These are phyloP conservation scores for Phasia obesa DNA, from an alignment of 2,888 invertebrate species.

Conservation along the genomic window DNA sequence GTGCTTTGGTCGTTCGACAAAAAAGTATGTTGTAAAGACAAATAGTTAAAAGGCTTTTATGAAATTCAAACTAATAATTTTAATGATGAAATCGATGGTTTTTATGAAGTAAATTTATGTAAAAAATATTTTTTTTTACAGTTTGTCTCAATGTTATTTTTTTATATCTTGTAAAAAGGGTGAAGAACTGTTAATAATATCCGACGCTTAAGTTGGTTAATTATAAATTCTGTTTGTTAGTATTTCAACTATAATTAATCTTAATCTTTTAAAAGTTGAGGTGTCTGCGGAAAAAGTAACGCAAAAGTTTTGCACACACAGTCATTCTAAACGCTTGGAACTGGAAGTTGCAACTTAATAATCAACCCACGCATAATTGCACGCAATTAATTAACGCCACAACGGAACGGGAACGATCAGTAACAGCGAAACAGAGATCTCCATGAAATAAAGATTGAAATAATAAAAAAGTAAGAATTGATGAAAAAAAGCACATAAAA, in stretches of 20 bases:
- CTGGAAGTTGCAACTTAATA: slow-evolving; percentile 69
- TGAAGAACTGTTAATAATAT: slow-evolving; percentile 1
- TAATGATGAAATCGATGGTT: too few species aligned
- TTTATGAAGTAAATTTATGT: too few species aligned
- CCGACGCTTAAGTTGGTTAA: slow-evolving; percentile 6
- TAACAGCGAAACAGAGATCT: slow-evolving; percentile 39
- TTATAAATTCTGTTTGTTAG: not conserved
- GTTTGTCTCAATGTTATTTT: not conserved
- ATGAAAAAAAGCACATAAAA: slow-evolving; percentile 36
- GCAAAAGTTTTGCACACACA: not conserved
- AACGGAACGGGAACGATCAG: slow-evolving; percentile 54
- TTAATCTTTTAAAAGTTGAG: slow-evolving; percentile 36
- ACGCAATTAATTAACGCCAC: slow-evolving; percentile 72
- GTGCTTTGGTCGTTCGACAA: too few species aligned
- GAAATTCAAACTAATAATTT: too few species aligned
- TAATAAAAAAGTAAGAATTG: slow-evolving; percentile 24
- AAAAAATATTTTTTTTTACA: not conserved
- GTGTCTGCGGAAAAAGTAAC: slow-evolving; percentile 24
- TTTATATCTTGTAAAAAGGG: not conserved
- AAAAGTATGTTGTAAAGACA: too few species aligned
- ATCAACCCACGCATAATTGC: slow-evolving; percentile 69
- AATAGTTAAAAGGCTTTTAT: too few species aligned
- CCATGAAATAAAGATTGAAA: slow-evolving; percentile 37
- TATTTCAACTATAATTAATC: slow-evolving; percentile 49
- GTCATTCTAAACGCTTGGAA: slow-evolving; percentile 8